Evolutionary conservation across 2,888 invertebrate genomes (phyloP), one percentile per base, ranked within the genome.

Genomic region (Euzetes globulus): DNA sequence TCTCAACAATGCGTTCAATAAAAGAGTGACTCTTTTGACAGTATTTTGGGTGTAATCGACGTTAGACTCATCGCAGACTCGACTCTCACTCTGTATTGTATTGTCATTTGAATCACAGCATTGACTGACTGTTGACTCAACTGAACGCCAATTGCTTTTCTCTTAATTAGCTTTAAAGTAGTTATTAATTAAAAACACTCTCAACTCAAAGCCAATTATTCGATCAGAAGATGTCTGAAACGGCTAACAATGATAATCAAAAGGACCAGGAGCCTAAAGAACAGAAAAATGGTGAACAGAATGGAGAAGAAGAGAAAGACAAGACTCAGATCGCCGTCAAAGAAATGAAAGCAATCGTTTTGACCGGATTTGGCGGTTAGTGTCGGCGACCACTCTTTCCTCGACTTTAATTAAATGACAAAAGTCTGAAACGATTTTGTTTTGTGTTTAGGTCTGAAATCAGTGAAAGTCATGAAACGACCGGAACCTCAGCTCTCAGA

Each of bases 321-420:
- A 60, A 60, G 58, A 19, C 65, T 7, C 37, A 65, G 41, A n/a
- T n/a, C 15, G 77, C 88, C 79, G 88, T 88, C 79, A 90, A 91
- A 83, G 90, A 91, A 85, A 91, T 92, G 91, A 87, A 90, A 81
- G 90, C 91, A 75, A 88, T 92, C 80, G 89, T 91, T 78, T 87
- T 92, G 79, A 90, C 89, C 78, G 90, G 91, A 80, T 93, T 91
- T 84, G 93, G 92, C 55, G 92, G 65, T 65, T 3, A 37, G 33
- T 33, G n/a, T 13, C n/a, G 9, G 11, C 65, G 13, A 11, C 37
- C 4, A 19, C 1, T 5, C 9, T 7, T 27, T n/a, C 4, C 13
- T 27, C n/a, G 33, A n/a, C 29, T 19, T 11, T 37, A 19, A 65
- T 37, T 4, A 11, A 37, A 1, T 65, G 29, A 65, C 19, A 33